Base-by-base conservation (phyloP, 2,797 vertebrate genomes). In the Phataginus tetradactyla region DNA sequence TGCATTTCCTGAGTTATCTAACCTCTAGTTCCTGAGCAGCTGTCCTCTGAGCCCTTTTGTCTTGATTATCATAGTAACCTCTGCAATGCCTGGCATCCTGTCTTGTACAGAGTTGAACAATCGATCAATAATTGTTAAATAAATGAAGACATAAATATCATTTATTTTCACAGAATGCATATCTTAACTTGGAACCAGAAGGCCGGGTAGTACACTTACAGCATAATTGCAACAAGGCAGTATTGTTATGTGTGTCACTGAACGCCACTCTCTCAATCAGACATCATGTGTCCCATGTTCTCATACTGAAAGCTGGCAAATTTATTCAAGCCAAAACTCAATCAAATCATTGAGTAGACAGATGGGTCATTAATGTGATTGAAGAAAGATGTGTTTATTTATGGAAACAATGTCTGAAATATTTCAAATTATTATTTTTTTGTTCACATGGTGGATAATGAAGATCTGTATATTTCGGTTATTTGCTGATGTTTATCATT, bases 1-100 rank as follows among this genome's bases (percentile, higher is more conserved):
- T 66, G 21, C 20, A 57, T 90, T 94, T 95, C 12, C 90, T 91
- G 45, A 79, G 53, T 55, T 83, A 59, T 64, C 79, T 89, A 59
- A 75, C 61, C 34, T 80, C 84, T 71, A 5, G 15, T 53, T 80
- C 63, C 42, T 84, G 27, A 83, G 39, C 37, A 96, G 75, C 42
- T 61, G 10, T 68, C 37, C 25, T 78, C 49, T 39, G 55, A 55
- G 34, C 64, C 39, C 10, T 94, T 92, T 53, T 42, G 39, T 75
- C 14, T 39, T 69, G 59, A 57, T 74, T 86, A 42, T 93, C 29
- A 5, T 66, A 55, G 18, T 69, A 59, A 71, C 20, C 7, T 96
- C 42, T 61, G 61, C 34, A 42, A 8, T 34, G n/a, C 27, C 75
- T 91, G 34, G 39, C n/a, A 84, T 42, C 69, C 15, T 88, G 59